A percentile compares a stretch with the other conserved stretches of the same genome.
Conservation (phyloP, 2,113 vertebrate species). For the Corythornis vintsioides region DNA sequence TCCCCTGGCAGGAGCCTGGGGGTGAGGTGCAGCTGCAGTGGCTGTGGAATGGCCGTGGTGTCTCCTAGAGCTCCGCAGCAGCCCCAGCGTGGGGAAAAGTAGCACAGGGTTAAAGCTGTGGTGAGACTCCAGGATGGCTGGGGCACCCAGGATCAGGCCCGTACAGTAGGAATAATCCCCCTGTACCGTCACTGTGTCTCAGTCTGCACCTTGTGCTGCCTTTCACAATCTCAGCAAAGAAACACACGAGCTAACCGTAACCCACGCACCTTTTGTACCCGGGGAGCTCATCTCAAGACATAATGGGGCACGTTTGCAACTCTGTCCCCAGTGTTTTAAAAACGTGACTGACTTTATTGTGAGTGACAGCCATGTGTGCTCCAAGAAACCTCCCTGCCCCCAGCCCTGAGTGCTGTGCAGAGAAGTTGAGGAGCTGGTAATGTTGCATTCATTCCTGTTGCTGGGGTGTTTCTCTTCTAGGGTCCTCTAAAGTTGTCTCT, state of each 20-base stretch:
- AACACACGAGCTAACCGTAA: background rate
- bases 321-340: conserved; percentile 30
- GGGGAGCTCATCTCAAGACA: conserved; percentile 25
- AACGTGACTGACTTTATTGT: conserved; percentile 55
- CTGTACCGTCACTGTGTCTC: background rate
- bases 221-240: background rate
- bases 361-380: background rate
- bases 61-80: background rate
- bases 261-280: conserved; percentile 41
- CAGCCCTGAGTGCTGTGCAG: background rate
- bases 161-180: fast-evolving
- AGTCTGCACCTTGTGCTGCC: background rate
- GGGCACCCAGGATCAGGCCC: background rate
- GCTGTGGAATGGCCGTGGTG: background rate
- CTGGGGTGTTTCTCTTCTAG: conserved; percentile 21
- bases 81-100: background rate
- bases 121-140: background rate
- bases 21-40: fast-evolving
- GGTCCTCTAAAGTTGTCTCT: background rate
- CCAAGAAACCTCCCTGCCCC: conserved; percentile 31
- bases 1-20: fast-evolving
- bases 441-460: background rate
- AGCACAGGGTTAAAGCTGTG: fast-evolving
- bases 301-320: conserved; percentile 52
- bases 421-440: background rate